A percentile compares a stretch with the other conserved stretches of the same genome.
Evolutionary conservation across 2,888 invertebrate genomes (phyloP).

Genomic region (Onchidella celtica): DNA sequence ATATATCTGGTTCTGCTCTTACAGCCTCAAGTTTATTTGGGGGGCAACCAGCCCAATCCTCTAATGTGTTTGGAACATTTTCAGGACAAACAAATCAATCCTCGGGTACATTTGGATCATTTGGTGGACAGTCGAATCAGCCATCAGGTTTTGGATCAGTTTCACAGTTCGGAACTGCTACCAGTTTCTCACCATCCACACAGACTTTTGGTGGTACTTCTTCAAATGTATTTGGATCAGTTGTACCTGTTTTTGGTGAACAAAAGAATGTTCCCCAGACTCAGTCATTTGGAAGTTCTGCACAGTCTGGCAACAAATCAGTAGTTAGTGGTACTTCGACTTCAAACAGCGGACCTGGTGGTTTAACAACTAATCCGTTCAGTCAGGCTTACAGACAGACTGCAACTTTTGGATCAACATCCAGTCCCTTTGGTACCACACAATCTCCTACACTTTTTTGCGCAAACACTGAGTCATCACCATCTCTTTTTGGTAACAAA

Average conservation of each 20-base stretch:
- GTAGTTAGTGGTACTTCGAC: neutral
- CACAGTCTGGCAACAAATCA: constrained; percentile 5
- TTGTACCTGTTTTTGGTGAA: neutral
- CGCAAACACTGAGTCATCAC: neutral
- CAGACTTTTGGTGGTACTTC: neutral
- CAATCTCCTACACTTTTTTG: neutral
- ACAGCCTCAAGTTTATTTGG: constrained; percentile 9
- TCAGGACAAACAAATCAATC: neutral
- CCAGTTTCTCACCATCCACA: neutral
- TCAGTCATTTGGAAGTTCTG: neutral
- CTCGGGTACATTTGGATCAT: neutral
- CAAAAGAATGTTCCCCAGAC: neutral
- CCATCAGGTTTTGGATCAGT: neutral
- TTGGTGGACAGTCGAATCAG: neutral
- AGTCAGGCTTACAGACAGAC: too few relatives aligned
- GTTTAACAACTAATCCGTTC: too few relatives aligned
- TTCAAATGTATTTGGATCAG: neutral
- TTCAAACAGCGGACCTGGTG: neutral
- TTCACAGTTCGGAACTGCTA: neutral
- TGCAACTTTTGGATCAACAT: neutral
- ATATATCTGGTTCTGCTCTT: constrained; percentile 11
- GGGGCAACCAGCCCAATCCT: neutral
- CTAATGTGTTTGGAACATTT: constrained; percentile 6
- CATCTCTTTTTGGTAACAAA: neutral
- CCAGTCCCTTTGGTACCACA: constrained; percentile 3